These are phyloP conservation scores for Archivesica marissinica DNA, from an alignment of 1,140 invertebrate species.

Conservation along the genomic window DNA sequence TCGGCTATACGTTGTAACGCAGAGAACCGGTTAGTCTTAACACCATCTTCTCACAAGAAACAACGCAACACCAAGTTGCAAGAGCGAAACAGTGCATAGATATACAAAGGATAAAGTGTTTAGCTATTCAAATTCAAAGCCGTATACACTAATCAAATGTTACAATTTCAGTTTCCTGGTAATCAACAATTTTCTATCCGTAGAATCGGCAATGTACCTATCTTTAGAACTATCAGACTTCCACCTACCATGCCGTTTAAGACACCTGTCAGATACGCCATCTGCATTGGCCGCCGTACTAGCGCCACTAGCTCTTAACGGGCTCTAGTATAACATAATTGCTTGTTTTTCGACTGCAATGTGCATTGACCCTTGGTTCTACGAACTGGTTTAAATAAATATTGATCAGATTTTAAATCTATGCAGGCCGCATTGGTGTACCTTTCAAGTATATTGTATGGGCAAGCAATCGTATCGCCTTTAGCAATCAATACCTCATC, in stretches of 20 bases:
- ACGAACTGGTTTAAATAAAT: too few species aligned
- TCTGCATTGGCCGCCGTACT: neutral
- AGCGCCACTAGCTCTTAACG: neutral
- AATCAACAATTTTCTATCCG: neutral
- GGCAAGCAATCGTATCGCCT: slow-evolving; percentile 49
- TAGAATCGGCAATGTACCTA: neutral
- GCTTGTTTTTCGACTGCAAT: too few species aligned
- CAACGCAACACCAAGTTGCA: too few species aligned
- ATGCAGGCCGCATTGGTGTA: slow-evolving; percentile 17
- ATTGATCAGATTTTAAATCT: too few species aligned
- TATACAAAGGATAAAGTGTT: too few species aligned
- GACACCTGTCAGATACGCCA: neutral
- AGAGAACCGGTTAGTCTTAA: too few species aligned
- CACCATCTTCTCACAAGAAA: too few species aligned
- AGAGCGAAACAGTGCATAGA: too few species aligned
- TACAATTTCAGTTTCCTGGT: neutral
- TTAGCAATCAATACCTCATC: slow-evolving; percentile 58
- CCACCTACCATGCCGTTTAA: neutral
- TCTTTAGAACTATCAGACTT: neutral
- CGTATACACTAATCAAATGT: too few species aligned
- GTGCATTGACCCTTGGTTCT: too few species aligned
- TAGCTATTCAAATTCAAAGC: too few species aligned
- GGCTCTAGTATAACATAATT: neutral
- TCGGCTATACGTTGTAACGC: too few species aligned
- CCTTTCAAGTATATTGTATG: slow-evolving; percentile 25